Base-by-base conservation (phyloP, 64 coral and sea anemone genomes). In the Orbicella faveolata region DNA sequence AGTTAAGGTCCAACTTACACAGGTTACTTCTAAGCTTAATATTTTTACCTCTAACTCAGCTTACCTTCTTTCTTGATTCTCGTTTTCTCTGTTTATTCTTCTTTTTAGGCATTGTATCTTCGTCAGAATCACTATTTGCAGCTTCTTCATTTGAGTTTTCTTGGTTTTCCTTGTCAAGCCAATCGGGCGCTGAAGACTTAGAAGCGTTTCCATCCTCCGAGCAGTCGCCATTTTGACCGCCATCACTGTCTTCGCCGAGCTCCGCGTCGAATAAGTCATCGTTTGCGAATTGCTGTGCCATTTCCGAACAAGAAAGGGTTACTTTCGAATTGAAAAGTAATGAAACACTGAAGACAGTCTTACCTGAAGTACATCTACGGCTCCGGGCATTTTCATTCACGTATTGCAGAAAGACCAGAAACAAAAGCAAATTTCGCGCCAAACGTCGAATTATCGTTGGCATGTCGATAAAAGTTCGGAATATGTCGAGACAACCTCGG, bases 221-320 rank as follows among this genome's bases (percentile, higher is more conserved):
- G 14, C 74, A 55, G 63, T 86, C 69, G 18, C 79, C n/a, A 52
- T 87, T 61, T 78, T 80, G 57, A 36, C 63, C 93, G 66, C 80
- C 89, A 73, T 87, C 76, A 52, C 57, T 76, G 34, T 74, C 74
- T 20, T 73, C 92, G 10, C 91, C 95, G 20, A 92, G 78, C 63
- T 98, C 95, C 14, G 92, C 74, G 82, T 98, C 95, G 82, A 92
- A 98, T 15, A 98, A 86, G 57, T 95, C 93, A 67, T 86, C 84
- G 67, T 98, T 88, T 59, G 85, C 65, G 21, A 85, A 85, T 85
- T 21, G 82, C 82, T 85, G 25, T 78, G 41, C 44, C 75, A 69
- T 25, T 21, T 70, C 20, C 52, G 52, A 63, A 72, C 41, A 48
- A 30, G 3, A 55, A 35, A 51, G 70, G 11, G 33, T 23, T 74